Base-by-base conservation (phyloP, 1,140 invertebrate genomes). In the Berghia stephanieae region DNA sequence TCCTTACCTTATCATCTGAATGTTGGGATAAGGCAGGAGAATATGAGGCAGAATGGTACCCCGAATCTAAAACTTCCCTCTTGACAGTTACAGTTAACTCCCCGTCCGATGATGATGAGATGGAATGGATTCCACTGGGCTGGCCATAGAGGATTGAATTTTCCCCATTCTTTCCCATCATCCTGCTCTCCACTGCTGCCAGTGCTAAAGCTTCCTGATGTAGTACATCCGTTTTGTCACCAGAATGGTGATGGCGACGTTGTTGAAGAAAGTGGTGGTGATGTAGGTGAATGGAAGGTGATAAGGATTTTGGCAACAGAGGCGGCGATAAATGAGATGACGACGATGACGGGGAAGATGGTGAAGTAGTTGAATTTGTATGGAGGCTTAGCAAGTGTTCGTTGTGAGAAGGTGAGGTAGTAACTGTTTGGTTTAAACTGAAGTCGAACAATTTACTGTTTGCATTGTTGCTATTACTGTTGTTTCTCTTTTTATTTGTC, bases 1-100 rank as follows among this genome's bases (percentile, higher is more conserved):
- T 34, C 36, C 70, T 52, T 38, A 72, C 70, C 42, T 72, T 72
- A 24, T 72, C 70, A 55, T 72, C 70, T 52, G 70, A 72, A 34
- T 52, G 46, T 18, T 72, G 70, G 18, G 70, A 72, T 27, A 72
- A 55, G 24, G 70, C 70, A 44, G 70, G 70, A 31, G 70, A 72
- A 40, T 70, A 70, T 24, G 68, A 70, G n/a, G 70, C 44, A 27
- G 70, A 72, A 21, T 36, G 31, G 42, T 72, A 72, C 16, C 44
- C 44, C 8, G 70, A 55, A 2, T 49, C 44, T 34, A 52, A 44
- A 72, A 10, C 52, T 21, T 72, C 70, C 1, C 27, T 55, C 46
- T 72, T 72, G 6, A 46, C 38, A 16, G 13, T 38, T 2, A 72
- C 27, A 38, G 3, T 2, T 3, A 3, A 38, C 36, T 34, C 6